These are phyloP conservation scores for Apoderus coryli DNA, from an alignment of 2,888 invertebrate species.

Conservation along the genomic window DNA sequence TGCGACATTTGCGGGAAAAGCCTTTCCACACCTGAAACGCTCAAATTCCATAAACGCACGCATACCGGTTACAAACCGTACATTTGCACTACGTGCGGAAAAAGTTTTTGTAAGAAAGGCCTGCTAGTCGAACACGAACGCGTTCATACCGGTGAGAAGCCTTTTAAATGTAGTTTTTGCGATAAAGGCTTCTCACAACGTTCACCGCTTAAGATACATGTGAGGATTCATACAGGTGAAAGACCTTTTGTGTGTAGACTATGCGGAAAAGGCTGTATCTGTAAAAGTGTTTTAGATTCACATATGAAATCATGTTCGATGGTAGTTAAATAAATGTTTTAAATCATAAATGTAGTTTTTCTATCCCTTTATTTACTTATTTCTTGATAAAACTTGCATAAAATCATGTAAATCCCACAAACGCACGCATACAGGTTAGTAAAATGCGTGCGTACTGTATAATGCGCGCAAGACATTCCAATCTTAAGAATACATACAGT, in stretches of 20 bases:
- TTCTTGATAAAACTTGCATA: no score
- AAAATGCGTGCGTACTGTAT: no score
- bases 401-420: no score
- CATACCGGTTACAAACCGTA: conserved; percentile 1
- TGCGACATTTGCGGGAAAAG: conserved; percentile 2
- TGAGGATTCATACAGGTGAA: conserved; percentile 2
- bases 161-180: conserved; percentile 3
- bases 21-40: neutral
- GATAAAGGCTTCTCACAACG: neutral
- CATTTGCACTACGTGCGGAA: neutral
- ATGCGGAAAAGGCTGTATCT: conserved; percentile 1
- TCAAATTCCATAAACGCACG: conserved; percentile 3
- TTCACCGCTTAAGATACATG: neutral
- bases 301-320: conserved; percentile 31
- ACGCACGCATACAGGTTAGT: no score
- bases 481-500: no score
- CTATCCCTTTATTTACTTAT: no score
- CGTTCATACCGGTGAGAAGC: neutral
- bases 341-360: no score
- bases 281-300: conserved; percentile 1
- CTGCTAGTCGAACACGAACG: neutral
- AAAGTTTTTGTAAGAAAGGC: conserved; percentile 2
- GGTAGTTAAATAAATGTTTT: no score
- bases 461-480: no score
- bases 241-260: neutral